phyloP scores from a whole-genome alignment of 2,113 vertebrate genomes.

The Limnothrissa miodon region DNA sequence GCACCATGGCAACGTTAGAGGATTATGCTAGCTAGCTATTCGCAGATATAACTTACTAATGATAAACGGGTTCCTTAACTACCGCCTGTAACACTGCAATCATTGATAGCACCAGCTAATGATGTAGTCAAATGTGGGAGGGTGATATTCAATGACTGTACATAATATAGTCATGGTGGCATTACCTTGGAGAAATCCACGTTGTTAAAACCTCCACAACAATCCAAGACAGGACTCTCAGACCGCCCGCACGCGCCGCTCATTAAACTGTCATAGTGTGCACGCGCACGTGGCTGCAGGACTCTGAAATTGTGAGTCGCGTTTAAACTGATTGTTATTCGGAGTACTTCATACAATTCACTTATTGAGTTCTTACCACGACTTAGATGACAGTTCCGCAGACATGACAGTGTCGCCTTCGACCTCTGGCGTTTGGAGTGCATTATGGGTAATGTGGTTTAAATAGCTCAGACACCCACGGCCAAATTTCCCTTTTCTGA shows the following conservation, averaged over 20 bases:
- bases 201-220: constrained; percentile 72
- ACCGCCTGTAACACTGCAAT: too few species aligned
- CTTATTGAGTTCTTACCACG: neutral
- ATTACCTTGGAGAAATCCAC: constrained; percentile 72
- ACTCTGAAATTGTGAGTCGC: neutral
- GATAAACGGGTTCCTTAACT: neutral
- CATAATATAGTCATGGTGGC: too few species aligned
- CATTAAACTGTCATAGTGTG: constrained; percentile 39
- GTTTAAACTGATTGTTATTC: neutral
- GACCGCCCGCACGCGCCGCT: constrained; percentile 24
- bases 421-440: constrained; percentile 28
- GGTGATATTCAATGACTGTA: too few species aligned
- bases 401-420: constrained; percentile 43
- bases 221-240: constrained; percentile 53
- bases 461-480: too few species aligned
- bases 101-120: neutral
- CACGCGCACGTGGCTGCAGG: neutral
- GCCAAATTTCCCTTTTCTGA: too few species aligned
- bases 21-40: too few species aligned
- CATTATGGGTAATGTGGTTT: constrained; percentile 59
- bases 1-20: neutral
- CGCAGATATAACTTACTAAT: too few species aligned
- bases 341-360: neutral
- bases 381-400: neutral
- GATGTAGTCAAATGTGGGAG: neutral